Conservation (phyloP, 2,113 vertebrate species). For the Ardeotis arabs region DNA sequence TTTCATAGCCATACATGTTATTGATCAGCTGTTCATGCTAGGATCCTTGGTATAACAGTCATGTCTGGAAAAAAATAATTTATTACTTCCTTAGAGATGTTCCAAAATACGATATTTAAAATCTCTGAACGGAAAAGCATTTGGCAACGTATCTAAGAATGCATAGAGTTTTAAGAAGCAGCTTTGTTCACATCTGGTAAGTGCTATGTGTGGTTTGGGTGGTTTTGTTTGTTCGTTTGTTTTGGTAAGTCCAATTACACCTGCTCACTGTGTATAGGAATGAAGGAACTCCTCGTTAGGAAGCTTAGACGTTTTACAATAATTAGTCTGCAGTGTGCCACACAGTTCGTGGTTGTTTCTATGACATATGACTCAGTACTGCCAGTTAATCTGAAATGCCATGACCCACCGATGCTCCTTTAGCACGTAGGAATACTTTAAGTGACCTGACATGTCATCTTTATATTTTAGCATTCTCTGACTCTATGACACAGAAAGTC, state of each 20-base stretch:
- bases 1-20: neutral
- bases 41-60: neutral
- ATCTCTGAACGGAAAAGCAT: neutral
- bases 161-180: neutral
- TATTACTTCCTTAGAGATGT: neutral
- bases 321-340: neutral
- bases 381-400: neutral
- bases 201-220: neutral
- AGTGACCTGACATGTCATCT: neutral
- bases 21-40: neutral
- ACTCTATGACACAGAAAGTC: neutral
- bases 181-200: accelerated
- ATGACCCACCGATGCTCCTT: accelerated
- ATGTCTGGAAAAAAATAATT: neutral
- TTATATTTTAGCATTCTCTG: neutral
- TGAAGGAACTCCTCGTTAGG: neutral
- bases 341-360: neutral
- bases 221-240: neutral
- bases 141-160: neutral
- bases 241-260: neutral
- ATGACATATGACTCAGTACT: neutral
- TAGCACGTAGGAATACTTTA: neutral
- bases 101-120: neutral
- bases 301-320: neutral
- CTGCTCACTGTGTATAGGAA: neutral